Base-by-base conservation (phyloP, 2,113 vertebrate genomes). In the Cottus gobio region DNA sequence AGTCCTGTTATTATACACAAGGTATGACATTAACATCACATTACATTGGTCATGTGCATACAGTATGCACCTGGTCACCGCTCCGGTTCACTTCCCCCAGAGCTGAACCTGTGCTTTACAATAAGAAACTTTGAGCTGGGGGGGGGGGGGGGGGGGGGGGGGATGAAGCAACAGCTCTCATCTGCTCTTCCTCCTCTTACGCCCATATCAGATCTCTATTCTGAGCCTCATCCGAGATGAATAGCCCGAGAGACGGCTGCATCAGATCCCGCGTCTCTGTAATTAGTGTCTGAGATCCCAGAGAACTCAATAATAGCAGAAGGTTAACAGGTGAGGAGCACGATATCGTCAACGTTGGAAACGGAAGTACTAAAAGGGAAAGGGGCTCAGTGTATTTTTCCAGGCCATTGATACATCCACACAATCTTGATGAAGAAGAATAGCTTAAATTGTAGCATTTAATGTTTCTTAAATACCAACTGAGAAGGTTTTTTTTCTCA, bases 71-170 rank as follows among this genome's bases (percentile, higher is more conserved):
- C 24, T 18, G 34, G 24, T 65, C 18, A 7, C 39, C 6, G 20
- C 74, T 42, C n/a, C 13, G 5, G 11, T 20, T n/a, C n/a, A 34
- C 20, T 48, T 37, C 22, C 64, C 34, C 39, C 20, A 7, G 24
- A 79, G 66, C 54, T 50, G 3, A 77, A 60, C 50, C 36, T 70
- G 60, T 42, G 62, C 65, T 75, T 85, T 46, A 44, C 28, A 11
- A 64, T 48, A 48, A 76, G 26, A 75, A 39, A 28, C 6, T 56
- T 42, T 12, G 18, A 57, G 69, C 52, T n/a, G n/a, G n/a, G n/a
- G n/a, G n/a, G n/a, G n/a, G n/a, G n/a, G n/a, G n/a, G n/a, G n/a
- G n/a, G n/a, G n/a, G n/a, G n/a, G n/a, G n/a, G n/a, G n/a, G n/a
- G n/a, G n/a, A n/a, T 61, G 42, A 78, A 57, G 20, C 1, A 36